Percentiles rank a stretch among this genome's conserved stretches.
Conservation (phyloP, 2,113 vertebrate genomes). For the Ammodytes marinus region DNA sequence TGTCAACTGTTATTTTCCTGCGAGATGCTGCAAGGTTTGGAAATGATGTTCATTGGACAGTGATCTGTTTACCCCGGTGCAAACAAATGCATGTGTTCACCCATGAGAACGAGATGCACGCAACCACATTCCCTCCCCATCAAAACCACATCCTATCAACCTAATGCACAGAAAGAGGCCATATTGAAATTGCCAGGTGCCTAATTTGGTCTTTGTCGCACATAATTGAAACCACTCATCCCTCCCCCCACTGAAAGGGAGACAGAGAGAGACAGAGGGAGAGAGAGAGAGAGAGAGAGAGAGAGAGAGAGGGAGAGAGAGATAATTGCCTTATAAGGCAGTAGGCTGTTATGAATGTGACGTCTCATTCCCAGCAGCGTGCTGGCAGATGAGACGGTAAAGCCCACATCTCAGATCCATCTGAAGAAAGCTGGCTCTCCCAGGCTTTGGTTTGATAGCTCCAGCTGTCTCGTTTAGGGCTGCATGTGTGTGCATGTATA, state of each 20-base stretch:
- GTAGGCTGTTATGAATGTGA: constrained; percentile 75
- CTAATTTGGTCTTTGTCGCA: constrained; percentile 83
- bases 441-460: constrained; percentile 77
- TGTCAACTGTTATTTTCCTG: constrained; percentile 6
- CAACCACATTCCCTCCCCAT: constrained; percentile 60
- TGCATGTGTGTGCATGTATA: constrained; percentile 39
- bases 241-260: constrained; percentile 61
- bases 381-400: constrained; percentile 81
- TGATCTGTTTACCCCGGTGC: neutral
- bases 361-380: constrained; percentile 79
- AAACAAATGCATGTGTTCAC: constrained; percentile 18
- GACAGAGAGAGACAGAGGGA: constrained; percentile 22
- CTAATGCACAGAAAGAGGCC: constrained; percentile 70
- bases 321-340: constrained; percentile 82
- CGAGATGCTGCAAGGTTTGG: neutral
- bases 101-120: constrained; percentile 19
- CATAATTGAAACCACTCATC: constrained; percentile 81
- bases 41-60: neutral
- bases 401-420: constrained; percentile 81
- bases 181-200: constrained; percentile 81
- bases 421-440: constrained; percentile 77
- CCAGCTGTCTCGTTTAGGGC: constrained; percentile 76
- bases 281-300: constrained; percentile 21
- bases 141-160: constrained; percentile 73
- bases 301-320: constrained; percentile 62